Evolutionary conservation across 1,140 invertebrate genomes (phyloP), one percentile per base, ranked within the genome.

Genomic region (Heliothis subflexa): DNA sequence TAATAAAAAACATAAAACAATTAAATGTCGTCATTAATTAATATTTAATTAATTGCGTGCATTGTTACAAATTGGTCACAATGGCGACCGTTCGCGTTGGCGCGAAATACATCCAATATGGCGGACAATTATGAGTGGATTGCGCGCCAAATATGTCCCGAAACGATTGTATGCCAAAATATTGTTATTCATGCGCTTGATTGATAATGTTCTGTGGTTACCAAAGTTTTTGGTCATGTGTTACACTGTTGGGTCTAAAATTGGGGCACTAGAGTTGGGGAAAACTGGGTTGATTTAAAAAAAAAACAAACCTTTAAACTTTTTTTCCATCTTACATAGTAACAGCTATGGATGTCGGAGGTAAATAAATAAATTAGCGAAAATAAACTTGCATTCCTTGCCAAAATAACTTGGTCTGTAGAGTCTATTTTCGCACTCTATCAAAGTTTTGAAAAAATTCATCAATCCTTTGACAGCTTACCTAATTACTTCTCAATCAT

Each of bases 61-160:
- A 88, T 87, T 88, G 88, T 88, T 85, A 83, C 84, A 81, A 83
- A 87, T 88, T 84, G 81, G 85, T 81, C 77, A 76, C 74, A 62
- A 79, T 68, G 82, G 85, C 80, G 85, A 81, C 82, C 52, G 81
- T 74, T 81, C 81, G 87, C 81, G 80, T 74, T 81, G 81, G 87
- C 81, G 80, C 83, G 80, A 88, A 40, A 88, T 76, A 21, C 28
- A 80, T 81, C 85, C 82, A 86, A 87, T 86, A 89, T 89, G 86
- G 86, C 85, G 78, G 86, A 83, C 86, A 88, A 87, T 89, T 87
- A 89, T 82, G 78, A 81, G 82, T 52, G 75, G 70, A 80, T 75
- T 80, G 83, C 81, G 83, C 82, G 79, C 80, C 81, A 83, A 81
- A 78, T 84, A 84, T 78, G 78, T 71, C 68, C 76, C 21, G 25